These are phyloP conservation scores for Dinoponera quadriceps DNA, from an alignment of 1,140 invertebrate genomes.

Conservation along the genomic window DNA sequence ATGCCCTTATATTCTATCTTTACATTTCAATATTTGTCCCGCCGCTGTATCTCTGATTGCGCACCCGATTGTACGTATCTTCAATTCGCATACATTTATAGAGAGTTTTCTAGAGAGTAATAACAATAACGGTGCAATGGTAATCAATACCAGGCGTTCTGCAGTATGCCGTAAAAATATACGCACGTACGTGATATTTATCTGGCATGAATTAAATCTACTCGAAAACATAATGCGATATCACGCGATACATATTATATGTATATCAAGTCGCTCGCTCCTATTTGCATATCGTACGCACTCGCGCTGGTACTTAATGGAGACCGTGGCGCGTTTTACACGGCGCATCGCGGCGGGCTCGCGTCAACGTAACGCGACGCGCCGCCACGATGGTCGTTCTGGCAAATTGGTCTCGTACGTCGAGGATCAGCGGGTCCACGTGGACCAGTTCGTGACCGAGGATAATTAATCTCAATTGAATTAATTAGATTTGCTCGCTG, in stretches of 20 bases:
- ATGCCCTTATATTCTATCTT: too few species aligned
- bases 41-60: too few species aligned
- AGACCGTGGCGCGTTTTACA: constrained; percentile 32
- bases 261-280: background rate
- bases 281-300: constrained; percentile 29
- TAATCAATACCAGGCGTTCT: constrained; percentile 24
- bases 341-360: constrained; percentile 7
- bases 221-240: background rate
- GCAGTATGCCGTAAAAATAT: background rate
- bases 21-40: too few species aligned
- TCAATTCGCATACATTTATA: too few species aligned
- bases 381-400: constrained; percentile 17
- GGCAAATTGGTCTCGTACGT: constrained; percentile 56
- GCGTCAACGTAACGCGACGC: constrained; percentile 22
- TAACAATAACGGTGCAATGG: too few species aligned
- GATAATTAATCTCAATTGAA: constrained; percentile 72
- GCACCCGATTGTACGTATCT: too few species aligned
- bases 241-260: background rate
- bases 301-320: constrained; percentile 2
- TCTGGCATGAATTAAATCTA: constrained; percentile 7
- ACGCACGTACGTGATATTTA: constrained; percentile 17
- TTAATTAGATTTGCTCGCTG: constrained; percentile 65
- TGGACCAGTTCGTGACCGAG: background rate
- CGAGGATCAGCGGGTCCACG: constrained; percentile 7
- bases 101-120: too few species aligned